Conservation (phyloP, 92 coral and sea anemone genomes). For the Palythoa grandiflora region DNA sequence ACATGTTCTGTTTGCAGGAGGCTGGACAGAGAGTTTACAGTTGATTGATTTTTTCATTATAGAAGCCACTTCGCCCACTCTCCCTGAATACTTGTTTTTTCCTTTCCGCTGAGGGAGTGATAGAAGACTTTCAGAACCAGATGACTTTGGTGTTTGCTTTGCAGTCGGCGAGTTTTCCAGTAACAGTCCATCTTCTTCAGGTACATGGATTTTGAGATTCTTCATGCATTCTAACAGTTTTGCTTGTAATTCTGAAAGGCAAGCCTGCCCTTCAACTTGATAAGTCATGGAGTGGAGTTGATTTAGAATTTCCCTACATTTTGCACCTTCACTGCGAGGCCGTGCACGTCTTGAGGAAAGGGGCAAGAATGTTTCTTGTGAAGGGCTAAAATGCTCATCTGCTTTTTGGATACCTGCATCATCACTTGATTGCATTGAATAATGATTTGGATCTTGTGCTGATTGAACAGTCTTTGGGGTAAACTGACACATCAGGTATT, state of each 20-base stretch:
- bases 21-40: slow-evolving; percentile 5
- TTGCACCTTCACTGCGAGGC: not conserved
- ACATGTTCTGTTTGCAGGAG: not conserved
- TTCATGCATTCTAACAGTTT: slow-evolving; percentile 6
- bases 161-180: not conserved
- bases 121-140: not conserved
- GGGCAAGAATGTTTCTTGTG: not conserved
- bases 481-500: not conserved
- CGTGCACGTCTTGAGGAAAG: not conserved
- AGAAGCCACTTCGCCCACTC: slow-evolving; percentile 28
- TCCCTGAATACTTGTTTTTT: slow-evolving; percentile 1
- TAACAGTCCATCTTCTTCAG: slow-evolving; percentile 18
- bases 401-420: not conserved
- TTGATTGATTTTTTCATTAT: slow-evolving; percentile 20
- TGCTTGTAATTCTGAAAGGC: slow-evolving; percentile 8
- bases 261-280: slow-evolving; percentile 9
- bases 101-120: slow-evolving; percentile 5
- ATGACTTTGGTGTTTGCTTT: slow-evolving; percentile 14
- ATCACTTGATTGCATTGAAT: slow-evolving; percentile 1
- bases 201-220: slow-evolving; percentile 2
- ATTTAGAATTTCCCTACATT: not conserved
- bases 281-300: slow-evolving; percentile 9
- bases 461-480: slow-evolving; percentile 1
- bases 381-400: not conserved
- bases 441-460: slow-evolving; percentile 15